These are phyloP conservation scores for Stegana nigrithorax DNA, from an alignment of 2,888 invertebrate genomes.

Conservation along the genomic window DNA sequence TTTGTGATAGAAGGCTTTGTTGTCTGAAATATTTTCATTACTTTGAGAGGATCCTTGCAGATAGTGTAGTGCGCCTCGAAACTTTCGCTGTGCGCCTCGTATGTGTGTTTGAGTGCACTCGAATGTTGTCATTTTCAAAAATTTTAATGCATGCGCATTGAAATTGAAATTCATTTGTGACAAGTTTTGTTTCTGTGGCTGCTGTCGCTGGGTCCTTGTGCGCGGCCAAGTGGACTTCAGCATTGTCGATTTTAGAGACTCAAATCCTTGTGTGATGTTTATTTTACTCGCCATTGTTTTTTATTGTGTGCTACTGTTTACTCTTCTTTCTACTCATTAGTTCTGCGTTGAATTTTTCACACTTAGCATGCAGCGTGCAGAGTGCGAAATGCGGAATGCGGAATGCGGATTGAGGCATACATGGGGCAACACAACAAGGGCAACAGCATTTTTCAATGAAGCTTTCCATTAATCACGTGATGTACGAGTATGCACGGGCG, in stretches of 20 bases:
- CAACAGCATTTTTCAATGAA: neutral
- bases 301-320: no score
- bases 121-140: neutral
- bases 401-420: no score
- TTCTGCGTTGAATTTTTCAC: neutral
- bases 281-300: no score
- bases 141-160: neutral
- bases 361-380: no score
- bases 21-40: no score
- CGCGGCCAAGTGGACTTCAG: neutral
- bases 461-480: slow-evolving; percentile 4
- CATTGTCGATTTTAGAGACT: neutral
- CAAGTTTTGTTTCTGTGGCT: neutral
- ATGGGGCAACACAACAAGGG: no score
- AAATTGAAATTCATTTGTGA: slow-evolving; percentile 7
- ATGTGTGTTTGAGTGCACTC: neutral
- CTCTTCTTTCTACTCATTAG: no score
- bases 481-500: no score
- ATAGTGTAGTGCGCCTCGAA: no score
- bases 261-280: neutral
- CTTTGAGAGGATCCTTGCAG: no score
- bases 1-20: no score
- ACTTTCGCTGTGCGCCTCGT: neutral
- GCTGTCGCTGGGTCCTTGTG: neutral
- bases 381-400: no score